These are phyloP conservation scores for Oryzias curvinotus DNA, from an alignment of 2,113 vertebrate genomes.

Conservation along the genomic window DNA sequence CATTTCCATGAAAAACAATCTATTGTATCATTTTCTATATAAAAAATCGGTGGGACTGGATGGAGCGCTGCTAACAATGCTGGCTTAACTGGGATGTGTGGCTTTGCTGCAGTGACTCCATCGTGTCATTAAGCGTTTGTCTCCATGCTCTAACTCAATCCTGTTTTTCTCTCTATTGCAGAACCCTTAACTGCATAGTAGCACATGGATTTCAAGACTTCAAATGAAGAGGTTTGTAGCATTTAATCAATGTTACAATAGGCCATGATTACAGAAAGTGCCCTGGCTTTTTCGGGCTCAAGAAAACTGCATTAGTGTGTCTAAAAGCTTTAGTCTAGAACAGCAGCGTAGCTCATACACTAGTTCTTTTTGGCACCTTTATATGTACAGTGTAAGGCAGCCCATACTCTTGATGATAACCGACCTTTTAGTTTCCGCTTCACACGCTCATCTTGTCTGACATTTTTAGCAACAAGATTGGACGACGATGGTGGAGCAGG, in stretches of 20 bases:
- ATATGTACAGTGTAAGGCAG: not conserved
- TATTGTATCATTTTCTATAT: conserved; percentile 9
- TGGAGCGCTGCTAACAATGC: conserved; percentile 46
- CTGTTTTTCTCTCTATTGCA: conserved; percentile 54
- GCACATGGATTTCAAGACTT: conserved; percentile 85
- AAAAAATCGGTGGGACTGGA: conserved; percentile 7
- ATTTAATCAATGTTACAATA: conserved; percentile 52
- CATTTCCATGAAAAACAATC: conserved; percentile 37
- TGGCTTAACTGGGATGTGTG: conserved; percentile 29
- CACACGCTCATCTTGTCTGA: conserved; percentile 3
- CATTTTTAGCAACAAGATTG: not conserved
- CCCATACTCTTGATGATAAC: not conserved
- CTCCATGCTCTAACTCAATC: conserved; percentile 39
- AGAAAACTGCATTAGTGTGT: conserved; percentile 8
- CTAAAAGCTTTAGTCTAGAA: conserved; percentile 10
- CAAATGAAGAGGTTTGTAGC: conserved; percentile 80
- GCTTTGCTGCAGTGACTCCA: conserved; percentile 33
- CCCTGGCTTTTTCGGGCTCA: conserved; percentile 20
- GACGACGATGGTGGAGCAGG: not conserved
- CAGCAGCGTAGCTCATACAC: not conserved
- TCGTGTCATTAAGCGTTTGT: conserved; percentile 36
- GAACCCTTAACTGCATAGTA: conserved; percentile 74
- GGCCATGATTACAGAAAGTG: conserved; percentile 26
- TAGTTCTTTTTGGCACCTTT: not conserved
- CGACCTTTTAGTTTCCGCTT: not conserved